A percentile compares a stretch with the other conserved stretches of the same genome.
Evolutionary conservation across 2,888 invertebrate species (phyloP).

Genomic region (Dione vanillae): DNA sequence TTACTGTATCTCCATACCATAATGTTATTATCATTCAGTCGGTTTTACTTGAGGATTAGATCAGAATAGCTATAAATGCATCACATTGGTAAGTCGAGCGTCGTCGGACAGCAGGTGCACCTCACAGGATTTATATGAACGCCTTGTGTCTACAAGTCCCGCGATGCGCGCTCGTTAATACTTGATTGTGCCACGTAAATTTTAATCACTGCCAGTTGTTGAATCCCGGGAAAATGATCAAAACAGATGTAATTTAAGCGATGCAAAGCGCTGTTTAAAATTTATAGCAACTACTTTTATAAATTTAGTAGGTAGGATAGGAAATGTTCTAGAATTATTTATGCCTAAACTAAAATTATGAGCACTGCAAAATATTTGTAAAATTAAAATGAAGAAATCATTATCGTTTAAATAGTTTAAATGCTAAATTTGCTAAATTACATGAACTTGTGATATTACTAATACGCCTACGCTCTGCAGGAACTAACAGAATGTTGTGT

Average conservation of each 20-base stretch:
- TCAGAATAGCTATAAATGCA: constrained; percentile 44
- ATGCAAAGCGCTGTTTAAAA: constrained; percentile 64
- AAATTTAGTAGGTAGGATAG: constrained; percentile 35
- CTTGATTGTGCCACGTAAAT: constrained; percentile 82
- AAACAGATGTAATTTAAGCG: constrained; percentile 80
- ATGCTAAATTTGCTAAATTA: constrained; percentile 40
- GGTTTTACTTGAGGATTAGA: constrained; percentile 37
- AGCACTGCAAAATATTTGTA: too few species aligned
- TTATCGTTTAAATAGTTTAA: constrained; percentile 1
- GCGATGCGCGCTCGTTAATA: constrained; percentile 80
- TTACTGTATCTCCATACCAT: constrained; percentile 53
- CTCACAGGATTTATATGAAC: constrained; percentile 79
- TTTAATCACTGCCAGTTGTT: constrained; percentile 83
- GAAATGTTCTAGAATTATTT: background rate
- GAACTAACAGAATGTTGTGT: constrained; percentile 72
- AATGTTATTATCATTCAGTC: constrained; percentile 38
- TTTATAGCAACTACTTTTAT: constrained; percentile 55
- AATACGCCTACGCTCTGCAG: constrained; percentile 69
- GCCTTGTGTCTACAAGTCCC: constrained; percentile 70
- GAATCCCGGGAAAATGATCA: constrained; percentile 76
- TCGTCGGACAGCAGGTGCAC: constrained; percentile 74
- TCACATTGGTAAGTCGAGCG: constrained; percentile 41
- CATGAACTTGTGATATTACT: constrained; percentile 68
- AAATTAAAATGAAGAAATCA: constrained; percentile 43
- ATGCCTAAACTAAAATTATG: too few species aligned